Evolutionary conservation across 2,888 invertebrate genomes (phyloP).

Genomic region (Pecten maximus): DNA sequence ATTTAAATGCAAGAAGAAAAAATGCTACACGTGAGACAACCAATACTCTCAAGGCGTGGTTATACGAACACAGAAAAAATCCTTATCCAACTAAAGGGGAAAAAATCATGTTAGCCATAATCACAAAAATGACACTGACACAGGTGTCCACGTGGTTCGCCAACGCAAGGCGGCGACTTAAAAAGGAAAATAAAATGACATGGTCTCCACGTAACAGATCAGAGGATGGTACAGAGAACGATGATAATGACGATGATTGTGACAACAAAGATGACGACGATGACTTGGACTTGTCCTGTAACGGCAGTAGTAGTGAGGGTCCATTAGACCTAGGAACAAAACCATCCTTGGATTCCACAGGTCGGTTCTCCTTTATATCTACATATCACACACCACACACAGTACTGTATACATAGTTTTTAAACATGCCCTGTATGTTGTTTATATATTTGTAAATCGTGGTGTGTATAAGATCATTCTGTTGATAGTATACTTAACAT

Average conservation of each 20-base stretch:
- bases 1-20: conserved; percentile 96
- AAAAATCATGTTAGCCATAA: conserved; percentile 97
- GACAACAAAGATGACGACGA: conserved; percentile 46
- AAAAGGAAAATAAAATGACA: conserved; percentile 99
- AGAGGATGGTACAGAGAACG: conserved; percentile 52
- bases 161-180: conserved; percentile 94
- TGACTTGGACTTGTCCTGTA: conserved; percentile 21
- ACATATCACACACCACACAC: background rate
- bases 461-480: background rate
- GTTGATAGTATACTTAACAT: background rate
- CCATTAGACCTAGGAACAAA: conserved; percentile 15
- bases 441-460: background rate
- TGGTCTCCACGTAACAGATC: conserved; percentile 85
- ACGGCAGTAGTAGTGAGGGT: background rate
- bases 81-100: conserved; percentile 98
- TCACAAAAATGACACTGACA: conserved; percentile 97
- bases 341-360: background rate
- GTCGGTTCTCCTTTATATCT: background rate
- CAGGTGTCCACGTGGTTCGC: conserved; percentile 97
- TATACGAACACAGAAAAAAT: conserved; percentile 98
- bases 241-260: conserved; percentile 49
- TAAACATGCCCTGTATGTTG: background rate
- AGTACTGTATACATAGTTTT: no score
- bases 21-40: conserved; percentile 99
- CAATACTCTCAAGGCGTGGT: conserved; percentile 97